Base-by-base conservation (phyloP, 2,797 vertebrate species). In the Microctenopoma lineatum region DNA sequence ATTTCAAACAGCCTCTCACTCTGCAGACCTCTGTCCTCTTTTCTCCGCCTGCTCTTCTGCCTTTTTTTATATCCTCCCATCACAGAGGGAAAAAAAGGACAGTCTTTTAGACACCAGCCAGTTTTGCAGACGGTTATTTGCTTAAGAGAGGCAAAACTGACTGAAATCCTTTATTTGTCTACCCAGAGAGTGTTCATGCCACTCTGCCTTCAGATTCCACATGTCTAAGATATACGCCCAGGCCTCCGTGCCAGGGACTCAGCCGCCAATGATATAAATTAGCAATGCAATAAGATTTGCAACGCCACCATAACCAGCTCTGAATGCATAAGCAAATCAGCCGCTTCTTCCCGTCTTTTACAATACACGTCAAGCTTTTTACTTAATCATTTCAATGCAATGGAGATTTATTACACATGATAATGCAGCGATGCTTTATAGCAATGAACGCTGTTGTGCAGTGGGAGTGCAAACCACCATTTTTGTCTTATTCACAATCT, bases 181-280 rank as follows among this genome's bases (percentile, higher is more conserved):
- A 80, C 61, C 77, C 65, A n/a, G 68, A 59, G 58, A 77, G 41
- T 41, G 67, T 68, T 87, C 59, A 80, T 89, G 79, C 81, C 87
- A 86, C 87, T 82, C 76, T 75, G 70, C 76, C 90, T 89, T 90
- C 86, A 93, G 84, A 91, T 92, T 93, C 90, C 90, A 88, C 91
- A 91, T 50, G 79, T 89, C 81, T 84, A 69, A 84, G 87, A 89
- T 83, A 87, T 73, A 87, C 68, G 64, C 75, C 79, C 70, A 38
- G 78, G 72, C 80, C 47, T 73, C 45, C 10, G 53, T 80, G 85
- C 77, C 87, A 85, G 72, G 16, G 45, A 70, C 77, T 61, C 51
- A 59, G 72, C 63, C 67, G 62, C 83, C 66, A 82, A 84, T 84
- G 77, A 74, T 80, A 84, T 78, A 71, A 84, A 90, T 91, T 86